These are phyloP conservation scores for Oncopodura yosiiana DNA, from an alignment of 1,140 invertebrate genomes.

Conservation along the genomic window DNA sequence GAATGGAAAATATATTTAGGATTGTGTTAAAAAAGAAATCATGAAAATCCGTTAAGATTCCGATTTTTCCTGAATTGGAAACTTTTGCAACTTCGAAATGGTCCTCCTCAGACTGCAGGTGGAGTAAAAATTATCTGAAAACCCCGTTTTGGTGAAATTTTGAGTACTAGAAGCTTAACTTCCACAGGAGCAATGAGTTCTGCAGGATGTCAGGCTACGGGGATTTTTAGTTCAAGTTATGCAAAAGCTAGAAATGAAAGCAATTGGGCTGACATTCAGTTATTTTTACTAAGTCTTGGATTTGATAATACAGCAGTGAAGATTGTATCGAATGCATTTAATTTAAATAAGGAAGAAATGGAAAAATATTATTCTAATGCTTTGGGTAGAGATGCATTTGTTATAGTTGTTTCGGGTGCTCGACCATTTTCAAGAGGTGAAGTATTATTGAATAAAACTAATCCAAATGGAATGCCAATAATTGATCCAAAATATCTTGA, in stretches of 20 bases:
- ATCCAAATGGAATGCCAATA: conserved; percentile 2
- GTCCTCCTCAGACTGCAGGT: no score
- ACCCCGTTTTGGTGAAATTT: no score
- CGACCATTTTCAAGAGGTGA: conserved; percentile 16
- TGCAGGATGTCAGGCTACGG: conserved; percentile 4
- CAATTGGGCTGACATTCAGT: conserved; percentile 1
- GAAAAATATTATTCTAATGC: conserved; percentile 9
- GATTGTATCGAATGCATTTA: conserved; percentile 4
- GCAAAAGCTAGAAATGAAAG: background rate
- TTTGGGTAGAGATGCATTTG: conserved; percentile 19
- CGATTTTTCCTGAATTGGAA: no score
- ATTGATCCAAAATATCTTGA: background rate
- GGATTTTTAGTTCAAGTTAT: conserved; percentile 3
- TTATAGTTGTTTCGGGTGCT: conserved; percentile 11
- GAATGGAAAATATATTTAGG: no score
- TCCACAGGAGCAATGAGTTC: conserved; percentile 7
- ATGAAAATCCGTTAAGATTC: no score
- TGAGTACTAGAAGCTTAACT: no score
- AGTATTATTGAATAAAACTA: conserved; percentile 3
- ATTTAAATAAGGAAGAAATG: background rate
- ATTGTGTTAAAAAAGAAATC: no score
- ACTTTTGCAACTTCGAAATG: no score
- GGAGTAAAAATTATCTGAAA: no score
- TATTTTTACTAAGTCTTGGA: background rate
- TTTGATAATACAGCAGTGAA: background rate